Evolutionary conservation across 2,797 vertebrate species (phyloP).

Genomic region (Sebastes melanostomus): DNA sequence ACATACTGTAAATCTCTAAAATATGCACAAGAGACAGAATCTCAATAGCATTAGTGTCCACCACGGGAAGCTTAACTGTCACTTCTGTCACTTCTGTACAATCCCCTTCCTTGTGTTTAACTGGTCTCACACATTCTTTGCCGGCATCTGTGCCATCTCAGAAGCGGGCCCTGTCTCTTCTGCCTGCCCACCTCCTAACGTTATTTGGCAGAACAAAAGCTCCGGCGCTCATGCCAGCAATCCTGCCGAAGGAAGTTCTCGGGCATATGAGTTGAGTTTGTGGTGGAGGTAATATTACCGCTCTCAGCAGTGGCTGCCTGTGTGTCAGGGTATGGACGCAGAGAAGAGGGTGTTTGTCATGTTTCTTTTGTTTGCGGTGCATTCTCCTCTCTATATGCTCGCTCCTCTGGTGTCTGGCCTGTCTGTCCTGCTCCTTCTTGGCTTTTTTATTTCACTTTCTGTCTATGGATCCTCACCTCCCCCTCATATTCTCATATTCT

Average conservation of each 20-base stretch:
- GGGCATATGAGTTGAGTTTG: conserved; percentile 71
- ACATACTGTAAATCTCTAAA: conserved; percentile 49
- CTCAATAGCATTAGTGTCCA: conserved; percentile 65
- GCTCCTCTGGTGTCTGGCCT: conserved; percentile 72
- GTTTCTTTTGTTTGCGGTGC: conserved; percentile 75
- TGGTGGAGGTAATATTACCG: conserved; percentile 73
- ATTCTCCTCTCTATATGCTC: conserved; percentile 66
- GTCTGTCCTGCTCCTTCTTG: conserved; percentile 74
- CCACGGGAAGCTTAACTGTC: conserved; percentile 52
- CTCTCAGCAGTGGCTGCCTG: conserved; percentile 67
- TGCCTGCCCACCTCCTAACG: conserved; percentile 78
- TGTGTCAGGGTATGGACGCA: conserved; percentile 70
- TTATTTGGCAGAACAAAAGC: conserved; percentile 80
- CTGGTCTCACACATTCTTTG: conserved; percentile 61
- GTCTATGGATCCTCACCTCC: conserved; percentile 73
- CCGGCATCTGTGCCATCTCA: conserved; percentile 65
- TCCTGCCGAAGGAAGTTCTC: conserved; percentile 71
- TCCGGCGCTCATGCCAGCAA: conserved; percentile 67
- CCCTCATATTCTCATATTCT: conserved; percentile 76
- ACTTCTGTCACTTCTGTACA: conserved; percentile 56
- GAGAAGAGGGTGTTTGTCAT: conserved; percentile 74
- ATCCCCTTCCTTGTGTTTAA: conserved; percentile 63
- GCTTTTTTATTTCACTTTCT: conserved; percentile 75
- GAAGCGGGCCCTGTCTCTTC: conserved; percentile 74
- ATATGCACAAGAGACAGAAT: conserved; percentile 54